Percentiles rank a stretch among this genome's conserved stretches.
phyloP scores from a whole-genome alignment of 2,797 vertebrate species.

The Crenuchus spilurus region DNA sequence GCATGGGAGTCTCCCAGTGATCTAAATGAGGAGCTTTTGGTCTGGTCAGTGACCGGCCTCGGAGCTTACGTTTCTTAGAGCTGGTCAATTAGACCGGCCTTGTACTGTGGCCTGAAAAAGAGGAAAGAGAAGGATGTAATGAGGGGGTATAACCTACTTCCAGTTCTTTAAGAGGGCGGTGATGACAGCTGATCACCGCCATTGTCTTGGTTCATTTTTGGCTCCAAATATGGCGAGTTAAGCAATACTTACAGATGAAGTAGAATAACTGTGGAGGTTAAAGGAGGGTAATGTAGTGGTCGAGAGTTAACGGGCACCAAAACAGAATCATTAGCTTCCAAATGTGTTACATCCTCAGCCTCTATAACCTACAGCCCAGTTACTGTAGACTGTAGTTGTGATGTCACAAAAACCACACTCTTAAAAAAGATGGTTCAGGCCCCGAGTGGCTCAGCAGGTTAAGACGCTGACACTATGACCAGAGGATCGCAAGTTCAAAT shows the following conservation, averaged over 20 bases:
- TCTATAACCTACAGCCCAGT: too few species aligned
- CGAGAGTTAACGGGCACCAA: too few species aligned
- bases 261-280: slow-evolving; percentile 20
- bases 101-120: slow-evolving; percentile 18
- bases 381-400: too few species aligned
- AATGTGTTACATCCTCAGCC: too few species aligned
- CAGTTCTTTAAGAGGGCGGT: slow-evolving; percentile 10
- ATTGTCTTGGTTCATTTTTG: slow-evolving; percentile 24
- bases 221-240: slow-evolving; percentile 31
- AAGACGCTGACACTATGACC: too few species aligned
- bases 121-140: slow-evolving; percentile 30
- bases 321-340: too few species aligned
- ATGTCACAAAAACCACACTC: too few species aligned
- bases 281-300: too few species aligned
- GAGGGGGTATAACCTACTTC: slow-evolving; percentile 44
- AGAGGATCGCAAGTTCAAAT: too few species aligned
- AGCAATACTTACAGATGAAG: slow-evolving; percentile 27
- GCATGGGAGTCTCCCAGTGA: slow-evolving; percentile 5
- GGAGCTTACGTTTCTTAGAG: slow-evolving; percentile 16
- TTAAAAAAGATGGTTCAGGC: too few species aligned
- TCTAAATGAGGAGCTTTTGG: slow-evolving; percentile 43
- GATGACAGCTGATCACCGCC: slow-evolving; percentile 31
- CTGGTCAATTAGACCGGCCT: slow-evolving; percentile 28
- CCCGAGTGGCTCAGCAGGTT: too few species aligned
- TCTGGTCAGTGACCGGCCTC: slow-evolving; percentile 25